Conservation (phyloP, 2,888 invertebrate genomes). For the Entomobrya multifasciata region DNA sequence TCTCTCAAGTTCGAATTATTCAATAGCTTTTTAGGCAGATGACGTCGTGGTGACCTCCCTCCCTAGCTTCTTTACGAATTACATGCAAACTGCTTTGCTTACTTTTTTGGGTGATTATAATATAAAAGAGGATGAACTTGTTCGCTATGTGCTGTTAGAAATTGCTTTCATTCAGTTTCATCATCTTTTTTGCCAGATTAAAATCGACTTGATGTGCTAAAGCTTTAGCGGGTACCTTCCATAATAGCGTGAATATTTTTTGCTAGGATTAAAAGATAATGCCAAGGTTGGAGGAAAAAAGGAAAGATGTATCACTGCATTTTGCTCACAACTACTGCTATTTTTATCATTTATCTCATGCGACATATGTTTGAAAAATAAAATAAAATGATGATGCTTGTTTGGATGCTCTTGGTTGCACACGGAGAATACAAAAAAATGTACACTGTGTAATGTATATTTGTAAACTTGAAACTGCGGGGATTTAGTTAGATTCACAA, state of each 20-base stretch:
- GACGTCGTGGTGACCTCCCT: slow-evolving; percentile 35
- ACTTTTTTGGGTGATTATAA: not conserved
- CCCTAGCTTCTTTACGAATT: too few species aligned
- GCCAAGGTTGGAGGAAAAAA: too few species aligned
- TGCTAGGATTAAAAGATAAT: too few species aligned
- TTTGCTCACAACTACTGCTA: too few species aligned
- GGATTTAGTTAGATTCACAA: not conserved
- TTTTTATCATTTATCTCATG: slow-evolving; percentile 28
- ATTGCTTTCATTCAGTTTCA: not conserved
- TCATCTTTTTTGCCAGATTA: not conserved
- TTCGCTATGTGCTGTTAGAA: not conserved
- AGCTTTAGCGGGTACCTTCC: too few species aligned
- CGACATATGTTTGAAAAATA: not conserved
- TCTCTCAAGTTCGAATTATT: too few species aligned
- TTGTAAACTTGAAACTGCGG: too few species aligned
- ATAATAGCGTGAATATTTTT: too few species aligned
- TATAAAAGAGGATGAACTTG: not conserved
- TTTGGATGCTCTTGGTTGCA: slow-evolving; percentile 56
- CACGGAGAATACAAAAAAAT: slow-evolving; percentile 47
- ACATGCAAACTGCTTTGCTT: not conserved
- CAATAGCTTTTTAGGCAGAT: slow-evolving; percentile 12
- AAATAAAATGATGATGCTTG: slow-evolving; percentile 39
- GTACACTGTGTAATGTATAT: not conserved
- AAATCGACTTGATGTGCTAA: too few species aligned
- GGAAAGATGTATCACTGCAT: too few species aligned